phyloP scores from a whole-genome alignment of 2,797 vertebrate genomes.

The Holocentrus rufus region DNA sequence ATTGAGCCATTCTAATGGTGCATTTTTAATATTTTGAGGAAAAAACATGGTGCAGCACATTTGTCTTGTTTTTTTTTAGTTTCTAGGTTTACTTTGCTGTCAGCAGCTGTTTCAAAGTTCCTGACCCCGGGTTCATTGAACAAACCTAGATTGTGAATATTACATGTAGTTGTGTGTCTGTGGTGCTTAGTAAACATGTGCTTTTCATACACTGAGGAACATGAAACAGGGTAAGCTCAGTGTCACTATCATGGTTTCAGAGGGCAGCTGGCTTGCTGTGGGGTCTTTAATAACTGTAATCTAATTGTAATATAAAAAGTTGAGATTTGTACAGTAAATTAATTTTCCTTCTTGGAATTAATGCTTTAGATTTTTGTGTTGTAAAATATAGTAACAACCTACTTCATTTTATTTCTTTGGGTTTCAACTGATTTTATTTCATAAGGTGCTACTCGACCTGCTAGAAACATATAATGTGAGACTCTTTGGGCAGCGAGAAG shows the following conservation, averaged over 20 bases:
- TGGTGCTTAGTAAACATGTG: constrained; percentile 78
- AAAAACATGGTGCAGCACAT: constrained; percentile 37
- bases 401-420: constrained; percentile 77
- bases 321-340: constrained; percentile 99
- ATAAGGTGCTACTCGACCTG: constrained; percentile 97
- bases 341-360: constrained; percentile 89
- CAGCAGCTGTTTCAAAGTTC: constrained; percentile 70
- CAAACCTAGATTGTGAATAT: constrained; percentile 80
- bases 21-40: constrained; percentile 77
- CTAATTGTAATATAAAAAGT: constrained; percentile 88
- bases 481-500: constrained; percentile 84
- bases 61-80: constrained; percentile 22
- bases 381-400: constrained; percentile 84
- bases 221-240: constrained; percentile 91
- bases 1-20: constrained; percentile 81
- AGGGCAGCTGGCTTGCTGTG: constrained; percentile 98
- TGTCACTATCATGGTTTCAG: constrained; percentile 80
- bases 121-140: constrained; percentile 73
- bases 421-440: constrained; percentile 89
- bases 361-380: constrained; percentile 95
- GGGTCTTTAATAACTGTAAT: constrained; percentile 89
- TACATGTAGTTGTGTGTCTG: constrained; percentile 77
- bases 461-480: constrained; percentile 94
- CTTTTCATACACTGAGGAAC: constrained; percentile 81
- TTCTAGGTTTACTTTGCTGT: constrained; percentile 59